Percentiles rank a stretch among this genome's conserved stretches.
Conservation (phyloP, 2,113 vertebrate genomes). For the Geothlypis trichas region DNA sequence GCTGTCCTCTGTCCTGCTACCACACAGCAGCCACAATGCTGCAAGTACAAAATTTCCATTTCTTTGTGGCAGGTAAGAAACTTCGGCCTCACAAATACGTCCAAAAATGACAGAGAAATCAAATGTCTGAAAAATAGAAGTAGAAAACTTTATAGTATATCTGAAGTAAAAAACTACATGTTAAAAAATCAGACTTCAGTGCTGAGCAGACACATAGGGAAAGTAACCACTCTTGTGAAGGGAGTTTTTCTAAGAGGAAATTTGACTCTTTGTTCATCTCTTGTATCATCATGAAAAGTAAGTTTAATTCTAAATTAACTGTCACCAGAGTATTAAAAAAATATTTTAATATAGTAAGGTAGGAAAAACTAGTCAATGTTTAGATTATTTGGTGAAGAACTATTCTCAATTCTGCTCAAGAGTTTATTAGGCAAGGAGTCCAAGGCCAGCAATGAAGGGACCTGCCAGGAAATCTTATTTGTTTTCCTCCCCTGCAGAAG, state of each 20-base stretch:
- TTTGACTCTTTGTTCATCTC: neutral
- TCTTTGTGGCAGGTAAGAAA: neutral
- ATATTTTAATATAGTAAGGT: neutral
- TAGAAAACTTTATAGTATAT: neutral
- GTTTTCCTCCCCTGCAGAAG: neutral
- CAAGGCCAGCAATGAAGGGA: neutral
- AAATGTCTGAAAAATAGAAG: neutral
- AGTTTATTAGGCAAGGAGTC: neutral
- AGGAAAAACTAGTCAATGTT: neutral
- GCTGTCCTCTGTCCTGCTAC: neutral
- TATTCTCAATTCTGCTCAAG: neutral
- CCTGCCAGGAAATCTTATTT: neutral
- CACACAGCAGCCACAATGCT: neutral
- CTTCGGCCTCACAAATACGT: fast-evolving
- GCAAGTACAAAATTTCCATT: neutral
- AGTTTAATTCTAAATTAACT: neutral
- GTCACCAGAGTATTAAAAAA: neutral
- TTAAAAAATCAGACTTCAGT: neutral
- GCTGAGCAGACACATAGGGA: neutral
- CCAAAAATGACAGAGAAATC: neutral
- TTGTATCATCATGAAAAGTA: neutral
- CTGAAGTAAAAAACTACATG: neutral
- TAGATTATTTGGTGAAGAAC: neutral
- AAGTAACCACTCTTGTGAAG: neutral
- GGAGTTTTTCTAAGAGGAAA: neutral